Conservation (phyloP, 2,113 vertebrate genomes). For the Microtus ochrogaster region DNA sequence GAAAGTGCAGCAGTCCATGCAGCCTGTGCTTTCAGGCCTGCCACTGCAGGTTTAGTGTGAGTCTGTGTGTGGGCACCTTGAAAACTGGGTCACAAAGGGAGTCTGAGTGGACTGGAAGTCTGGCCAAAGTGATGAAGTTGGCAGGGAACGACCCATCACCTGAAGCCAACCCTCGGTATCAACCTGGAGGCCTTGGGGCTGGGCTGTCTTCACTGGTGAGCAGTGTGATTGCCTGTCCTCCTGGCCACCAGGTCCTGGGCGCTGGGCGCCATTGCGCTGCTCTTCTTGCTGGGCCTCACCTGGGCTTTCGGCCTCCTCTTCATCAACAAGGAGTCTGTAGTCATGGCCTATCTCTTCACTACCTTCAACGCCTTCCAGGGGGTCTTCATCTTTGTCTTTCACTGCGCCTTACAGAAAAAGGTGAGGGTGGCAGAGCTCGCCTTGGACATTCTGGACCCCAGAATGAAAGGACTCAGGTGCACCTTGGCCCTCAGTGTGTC, state of each 20-base stretch:
- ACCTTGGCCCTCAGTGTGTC: not conserved
- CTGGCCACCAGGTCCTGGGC: conserved; percentile 91
- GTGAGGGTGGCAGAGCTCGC: conserved; percentile 78
- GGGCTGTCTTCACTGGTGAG: not conserved
- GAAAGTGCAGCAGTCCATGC: not conserved
- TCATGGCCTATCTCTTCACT: conserved; percentile 96
- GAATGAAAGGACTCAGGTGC: not conserved
- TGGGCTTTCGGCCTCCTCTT: conserved; percentile 96
- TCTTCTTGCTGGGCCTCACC: conserved; percentile 94
- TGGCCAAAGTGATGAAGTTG: not conserved
- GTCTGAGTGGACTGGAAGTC: not conserved
- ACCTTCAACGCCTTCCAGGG: conserved; percentile 97
- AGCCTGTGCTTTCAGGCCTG: not conserved
- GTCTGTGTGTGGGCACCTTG: not conserved
- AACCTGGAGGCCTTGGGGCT: not conserved
- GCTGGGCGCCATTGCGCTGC: conserved; percentile 91
- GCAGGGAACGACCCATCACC: no score
- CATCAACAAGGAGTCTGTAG: conserved; percentile 94
- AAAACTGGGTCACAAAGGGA: not conserved
- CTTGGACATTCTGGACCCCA: no score
- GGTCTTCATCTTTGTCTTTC: conserved; percentile 97
- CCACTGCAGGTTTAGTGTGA: not conserved
- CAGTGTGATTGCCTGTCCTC: not conserved
- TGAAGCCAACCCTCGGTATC: not conserved
- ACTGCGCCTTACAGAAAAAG: conserved; percentile 97